phyloP scores from a whole-genome alignment of 2,797 vertebrate species.

The Sylvilagus floridanus region DNA sequence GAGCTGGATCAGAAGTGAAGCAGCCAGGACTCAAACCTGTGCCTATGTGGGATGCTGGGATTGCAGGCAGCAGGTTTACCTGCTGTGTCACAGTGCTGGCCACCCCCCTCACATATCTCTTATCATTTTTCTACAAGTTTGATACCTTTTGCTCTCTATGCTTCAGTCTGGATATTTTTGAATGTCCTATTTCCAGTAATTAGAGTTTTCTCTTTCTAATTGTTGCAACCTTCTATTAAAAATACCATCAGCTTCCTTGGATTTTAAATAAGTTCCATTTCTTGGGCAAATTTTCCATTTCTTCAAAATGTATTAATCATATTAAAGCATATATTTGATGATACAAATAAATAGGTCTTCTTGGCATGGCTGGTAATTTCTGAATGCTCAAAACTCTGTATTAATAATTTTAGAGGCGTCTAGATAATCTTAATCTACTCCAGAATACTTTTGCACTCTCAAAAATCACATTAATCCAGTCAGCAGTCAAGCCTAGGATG shows the following conservation, averaged over 20 bases:
- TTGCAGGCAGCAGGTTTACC: no score
- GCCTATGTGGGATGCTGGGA: no score
- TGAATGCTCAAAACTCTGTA: background rate
- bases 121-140: background rate
- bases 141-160: background rate
- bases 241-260: background rate
- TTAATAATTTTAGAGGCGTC: background rate
- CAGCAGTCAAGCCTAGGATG: background rate
- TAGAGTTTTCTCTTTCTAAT: background rate
- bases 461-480: conserved; percentile 29
- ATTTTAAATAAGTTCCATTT: conserved; percentile 16
- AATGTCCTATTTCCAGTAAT: background rate
- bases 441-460: background rate
- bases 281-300: background rate
- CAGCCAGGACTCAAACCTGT: no score
- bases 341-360: background rate
- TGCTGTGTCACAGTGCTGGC: no score
- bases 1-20: no score
- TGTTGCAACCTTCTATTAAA: background rate
- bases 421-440: conserved; percentile 13
- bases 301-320: background rate
- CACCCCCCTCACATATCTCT: background rate
- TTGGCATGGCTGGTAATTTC: background rate
- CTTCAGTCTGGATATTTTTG: conserved; percentile 2
- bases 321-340: background rate